Evolutionary conservation across 2,888 invertebrate genomes (phyloP).

Genomic region (Drosophila suboccidentalis): DNA sequence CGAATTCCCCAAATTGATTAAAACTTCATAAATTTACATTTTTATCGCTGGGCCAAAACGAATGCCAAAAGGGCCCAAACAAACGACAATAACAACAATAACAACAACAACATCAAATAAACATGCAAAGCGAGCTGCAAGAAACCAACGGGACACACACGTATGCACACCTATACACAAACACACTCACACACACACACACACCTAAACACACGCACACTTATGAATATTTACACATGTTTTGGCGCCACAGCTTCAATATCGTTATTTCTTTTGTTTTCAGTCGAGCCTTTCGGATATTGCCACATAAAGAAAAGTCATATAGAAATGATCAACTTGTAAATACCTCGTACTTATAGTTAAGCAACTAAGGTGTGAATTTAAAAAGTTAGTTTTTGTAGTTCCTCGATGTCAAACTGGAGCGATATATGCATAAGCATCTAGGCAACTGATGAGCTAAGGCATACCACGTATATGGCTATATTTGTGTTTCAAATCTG

Average conservation of each 20-base stretch:
- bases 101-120: constrained; percentile 37
- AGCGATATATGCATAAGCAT: too few species aligned
- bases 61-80: constrained; percentile 54
- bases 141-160: constrained; percentile 49
- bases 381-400: background rate
- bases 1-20: constrained; percentile 80
- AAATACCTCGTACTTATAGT: background rate
- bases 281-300: constrained; percentile 41
- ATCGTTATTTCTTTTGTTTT: constrained; percentile 23
- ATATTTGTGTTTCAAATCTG: background rate
- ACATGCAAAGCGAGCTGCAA: constrained; percentile 56
- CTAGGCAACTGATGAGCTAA: background rate
- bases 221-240: constrained; percentile 77
- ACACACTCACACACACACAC: constrained; percentile 4
- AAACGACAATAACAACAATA: constrained; percentile 23
- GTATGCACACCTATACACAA: constrained; percentile 24
- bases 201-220: constrained; percentile 30
- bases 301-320: constrained; percentile 4
- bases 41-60: constrained; percentile 73
- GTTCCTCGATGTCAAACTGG: too few species aligned
- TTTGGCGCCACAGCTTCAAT: constrained; percentile 61
- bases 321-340: background rate
- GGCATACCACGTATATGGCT: background rate
- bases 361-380: background rate
- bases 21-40: constrained; percentile 81